A percentile compares a stretch with the other conserved stretches of the same genome.
Evolutionary conservation across 2,888 invertebrate species (phyloP).

Genomic region (Mayetiola destructor): DNA sequence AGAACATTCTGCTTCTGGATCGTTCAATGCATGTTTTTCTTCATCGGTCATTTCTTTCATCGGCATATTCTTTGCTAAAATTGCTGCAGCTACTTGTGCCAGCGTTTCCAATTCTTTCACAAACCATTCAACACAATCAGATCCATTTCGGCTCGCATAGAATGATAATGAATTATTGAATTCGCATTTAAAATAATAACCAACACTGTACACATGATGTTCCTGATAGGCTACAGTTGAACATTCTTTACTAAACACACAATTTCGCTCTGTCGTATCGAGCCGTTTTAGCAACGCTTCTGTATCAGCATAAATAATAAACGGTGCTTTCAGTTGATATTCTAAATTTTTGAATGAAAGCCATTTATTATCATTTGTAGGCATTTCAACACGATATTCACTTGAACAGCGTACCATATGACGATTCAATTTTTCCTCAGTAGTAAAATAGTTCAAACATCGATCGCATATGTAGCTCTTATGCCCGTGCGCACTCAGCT

Average conservation of each 20-base stretch:
- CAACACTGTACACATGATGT: conserved; percentile 20
- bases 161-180: conserved; percentile 19
- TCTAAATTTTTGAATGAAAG: conserved; percentile 17
- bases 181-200: conserved; percentile 21
- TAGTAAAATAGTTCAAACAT: conserved; percentile 19
- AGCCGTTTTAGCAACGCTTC: conserved; percentile 17
- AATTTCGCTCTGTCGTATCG: background rate
- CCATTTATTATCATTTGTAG: conserved; percentile 15
- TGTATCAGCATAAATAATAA: conserved; percentile 20
- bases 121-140: conserved; percentile 14
- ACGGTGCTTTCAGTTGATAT: conserved; percentile 16
- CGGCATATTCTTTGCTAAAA: background rate
- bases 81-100: background rate
- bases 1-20: background rate
- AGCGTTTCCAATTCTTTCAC: background rate
- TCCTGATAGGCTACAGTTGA: conserved; percentile 6
- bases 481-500: conserved; percentile 13
- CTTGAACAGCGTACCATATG: background rate
- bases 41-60: background rate
- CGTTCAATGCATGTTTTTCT: background rate
- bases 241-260: background rate
- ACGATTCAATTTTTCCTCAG: background rate
- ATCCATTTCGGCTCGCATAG: conserved; percentile 14
- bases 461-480: conserved; percentile 18
- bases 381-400: conserved; percentile 14